Base-by-base conservation (phyloP, 2,888 invertebrate species). In the Sussaba pulchella region DNA sequence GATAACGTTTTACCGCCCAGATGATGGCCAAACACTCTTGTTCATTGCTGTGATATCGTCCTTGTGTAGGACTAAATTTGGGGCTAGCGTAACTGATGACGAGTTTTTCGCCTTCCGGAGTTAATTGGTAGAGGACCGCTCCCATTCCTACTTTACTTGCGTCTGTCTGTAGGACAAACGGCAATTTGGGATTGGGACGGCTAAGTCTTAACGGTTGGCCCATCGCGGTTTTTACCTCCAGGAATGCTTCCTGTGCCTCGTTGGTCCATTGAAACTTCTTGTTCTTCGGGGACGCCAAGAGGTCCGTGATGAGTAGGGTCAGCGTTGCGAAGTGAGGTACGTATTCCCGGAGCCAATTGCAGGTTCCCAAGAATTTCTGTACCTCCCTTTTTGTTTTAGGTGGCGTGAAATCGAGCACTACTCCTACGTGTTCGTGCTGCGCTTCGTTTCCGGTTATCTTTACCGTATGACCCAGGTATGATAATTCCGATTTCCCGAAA, bases 391-490 rank as follows among this genome's bases (percentile, higher is more conserved):
- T 54, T 12, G 52, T 26, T 12, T 12, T 21, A 2, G 52, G 52
- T 2, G 26, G 12, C 1, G 12, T 1, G 2, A 54, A 4, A 4
- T 54, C n/a, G 2, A 54, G 24, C 9, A 54, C 21, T 31, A 31
- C 31, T 2, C 31, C 31, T 31, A 81, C 31, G 24, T 73, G 57
- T n/a, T 57, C 73, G 0, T 17, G 24, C 21, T 66, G 36, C 0
- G 71, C 74, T 17, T 69, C 45, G 39, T 83, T 83, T 0, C 79
- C 72, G 0, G 67, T 3, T 1, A 26, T 8, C 0, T 78, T 74
- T 0, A 85, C 50, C 0, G 10, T 45, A 24, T 83, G 78, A 0
- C 84, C 83, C 1, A 83, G 71, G 54, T 73, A 84, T 0, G 81
- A 41, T 0, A 83, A 39, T 2, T 61, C 19, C 0, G 14, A 47